Conservation (phyloP, 2,797 vertebrate species). For the Sebastes cheni region DNA sequence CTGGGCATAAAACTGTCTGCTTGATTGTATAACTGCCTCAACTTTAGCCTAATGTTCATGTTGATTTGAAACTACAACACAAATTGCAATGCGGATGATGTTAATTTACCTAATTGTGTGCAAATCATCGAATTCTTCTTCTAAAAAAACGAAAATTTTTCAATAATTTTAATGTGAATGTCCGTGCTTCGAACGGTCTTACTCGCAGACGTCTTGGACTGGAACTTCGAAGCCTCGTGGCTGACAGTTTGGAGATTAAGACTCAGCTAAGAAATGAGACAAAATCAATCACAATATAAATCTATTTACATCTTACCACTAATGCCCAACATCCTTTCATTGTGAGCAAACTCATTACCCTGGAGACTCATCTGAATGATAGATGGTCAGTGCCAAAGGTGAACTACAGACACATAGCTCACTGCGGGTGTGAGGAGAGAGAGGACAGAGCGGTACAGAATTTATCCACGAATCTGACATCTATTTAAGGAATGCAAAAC, state of each 20-base stretch:
- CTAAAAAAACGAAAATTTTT: neutral
- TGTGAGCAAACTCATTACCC: constrained; percentile 15
- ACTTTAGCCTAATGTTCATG: neutral
- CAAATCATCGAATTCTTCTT: neutral
- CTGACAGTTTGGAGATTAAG: constrained; percentile 9
- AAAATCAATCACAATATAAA: constrained; percentile 45
- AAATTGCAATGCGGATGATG: neutral
- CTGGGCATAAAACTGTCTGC: too few relatives aligned
- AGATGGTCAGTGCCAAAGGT: constrained; percentile 18
- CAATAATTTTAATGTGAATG: neutral
- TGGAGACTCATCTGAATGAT: constrained; percentile 19
- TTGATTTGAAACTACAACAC: neutral
- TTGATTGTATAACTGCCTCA: neutral
- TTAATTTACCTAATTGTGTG: neutral
- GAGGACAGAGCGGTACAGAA: constrained; percentile 6
- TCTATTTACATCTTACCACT: constrained; percentile 31
- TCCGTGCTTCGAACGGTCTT: neutral
- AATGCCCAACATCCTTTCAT: constrained; percentile 25
- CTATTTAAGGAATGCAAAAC: constrained; percentile 14
- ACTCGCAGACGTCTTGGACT: neutral
- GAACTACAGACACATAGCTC: constrained; percentile 18
- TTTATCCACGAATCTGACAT: neutral
- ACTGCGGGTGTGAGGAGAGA: neutral
- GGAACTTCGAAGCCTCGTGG: neutral
- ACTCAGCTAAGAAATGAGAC: neutral